phyloP scores from a whole-genome alignment of 2,797 vertebrate species.

The Todus mexicanus region DNA sequence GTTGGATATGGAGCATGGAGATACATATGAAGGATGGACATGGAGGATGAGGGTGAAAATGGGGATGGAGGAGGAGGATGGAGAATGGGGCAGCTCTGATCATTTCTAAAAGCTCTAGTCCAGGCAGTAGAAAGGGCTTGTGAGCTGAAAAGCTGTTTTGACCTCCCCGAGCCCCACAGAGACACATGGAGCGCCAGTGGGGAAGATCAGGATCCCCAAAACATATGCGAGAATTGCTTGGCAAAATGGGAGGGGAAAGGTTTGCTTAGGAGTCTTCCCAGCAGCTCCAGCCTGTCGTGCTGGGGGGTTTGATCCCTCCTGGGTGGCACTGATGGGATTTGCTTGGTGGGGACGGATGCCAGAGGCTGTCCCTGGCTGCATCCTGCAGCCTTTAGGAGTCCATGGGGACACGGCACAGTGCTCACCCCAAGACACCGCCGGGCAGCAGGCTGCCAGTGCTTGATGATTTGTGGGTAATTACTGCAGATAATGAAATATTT shows the following conservation, averaged over 20 bases:
- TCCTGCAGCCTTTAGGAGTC: neutral
- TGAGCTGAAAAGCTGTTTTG: neutral
- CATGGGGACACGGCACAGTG: neutral
- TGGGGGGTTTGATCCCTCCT: neutral
- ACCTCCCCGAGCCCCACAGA: neutral
- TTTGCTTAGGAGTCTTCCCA: neutral
- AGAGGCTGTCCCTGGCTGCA: neutral
- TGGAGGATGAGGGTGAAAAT: neutral
- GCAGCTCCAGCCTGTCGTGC: neutral
- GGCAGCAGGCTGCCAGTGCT: neutral
- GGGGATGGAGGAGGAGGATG: neutral
- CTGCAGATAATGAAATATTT: conserved; percentile 44
- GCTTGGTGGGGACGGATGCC: neutral
- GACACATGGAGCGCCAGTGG: accelerated
- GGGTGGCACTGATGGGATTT: neutral
- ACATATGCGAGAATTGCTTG: accelerated
- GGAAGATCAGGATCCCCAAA: neutral
- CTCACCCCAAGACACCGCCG: neutral
- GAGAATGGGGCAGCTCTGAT: neutral
- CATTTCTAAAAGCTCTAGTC: neutral
- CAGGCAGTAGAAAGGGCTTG: neutral
- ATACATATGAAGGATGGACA: neutral
- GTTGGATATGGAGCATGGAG: neutral
- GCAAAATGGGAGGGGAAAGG: neutral
- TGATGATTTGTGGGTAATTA: conserved; percentile 28